These are phyloP conservation scores for Eulemur macaco DNA, from an alignment of 2,113 vertebrate genomes.

Conservation along the genomic window DNA sequence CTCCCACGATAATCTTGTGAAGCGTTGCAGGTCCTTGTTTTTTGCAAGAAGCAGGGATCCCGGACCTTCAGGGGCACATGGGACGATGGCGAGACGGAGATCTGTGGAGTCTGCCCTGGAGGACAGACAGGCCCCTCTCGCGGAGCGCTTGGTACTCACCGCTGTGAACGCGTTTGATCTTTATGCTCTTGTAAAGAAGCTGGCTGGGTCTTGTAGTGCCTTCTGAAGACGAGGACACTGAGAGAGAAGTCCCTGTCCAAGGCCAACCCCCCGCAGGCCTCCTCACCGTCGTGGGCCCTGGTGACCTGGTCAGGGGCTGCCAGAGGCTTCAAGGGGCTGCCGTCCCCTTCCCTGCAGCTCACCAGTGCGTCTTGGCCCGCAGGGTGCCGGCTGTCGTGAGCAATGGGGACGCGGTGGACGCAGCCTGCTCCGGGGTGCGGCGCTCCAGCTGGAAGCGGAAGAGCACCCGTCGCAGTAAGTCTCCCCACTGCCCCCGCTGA, in stretches of 20 bases:
- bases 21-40: not conserved
- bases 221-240: not conserved
- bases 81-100: not conserved
- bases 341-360: not conserved
- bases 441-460: conserved; percentile 78
- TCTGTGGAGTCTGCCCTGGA: rapidly evolving
- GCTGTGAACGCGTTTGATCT: rapidly evolving
- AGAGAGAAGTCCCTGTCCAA: not conserved
- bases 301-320: not conserved
- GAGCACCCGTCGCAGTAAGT: conserved; percentile 74
- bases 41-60: not conserved
- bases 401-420: conserved; percentile 77
- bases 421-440: not conserved
- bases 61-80: not conserved
- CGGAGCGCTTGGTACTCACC: too few relatives aligned
- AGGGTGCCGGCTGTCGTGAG: conserved; percentile 73
- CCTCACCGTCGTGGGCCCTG: not conserved
- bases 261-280: not conserved
- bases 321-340: rapidly evolving
- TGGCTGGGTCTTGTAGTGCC: rapidly evolving
- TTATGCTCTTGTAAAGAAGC: not conserved
- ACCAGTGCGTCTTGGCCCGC: rapidly evolving
- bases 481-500: rapidly evolving
- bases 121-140: rapidly evolving
- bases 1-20: too few relatives aligned